Evolutionary conservation across 2,888 invertebrate genomes (phyloP).

Genomic region (Calameuta idolon): DNA sequence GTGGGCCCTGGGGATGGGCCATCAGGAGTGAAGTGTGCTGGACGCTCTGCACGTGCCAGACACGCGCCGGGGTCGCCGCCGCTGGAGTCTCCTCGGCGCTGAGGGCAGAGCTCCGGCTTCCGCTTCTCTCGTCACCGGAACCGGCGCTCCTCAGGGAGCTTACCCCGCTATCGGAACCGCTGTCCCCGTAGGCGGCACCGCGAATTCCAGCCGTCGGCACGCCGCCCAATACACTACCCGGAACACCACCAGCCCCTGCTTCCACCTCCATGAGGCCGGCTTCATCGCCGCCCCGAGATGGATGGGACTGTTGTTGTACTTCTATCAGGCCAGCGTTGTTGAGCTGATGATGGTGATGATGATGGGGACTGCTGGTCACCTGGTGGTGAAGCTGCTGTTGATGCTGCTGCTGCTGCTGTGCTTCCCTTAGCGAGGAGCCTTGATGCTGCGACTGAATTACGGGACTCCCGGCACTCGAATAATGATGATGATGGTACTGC

Average conservation of each 20-base stretch:
- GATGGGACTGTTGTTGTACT: constrained; percentile 45
- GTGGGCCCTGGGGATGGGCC: constrained; percentile 69
- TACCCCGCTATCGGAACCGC: constrained; percentile 77
- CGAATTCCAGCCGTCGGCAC: constrained; percentile 67
- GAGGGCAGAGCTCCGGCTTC: constrained; percentile 80
- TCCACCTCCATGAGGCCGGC: constrained; percentile 60
- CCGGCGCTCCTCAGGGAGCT: constrained; percentile 80
- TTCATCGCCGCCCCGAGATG: constrained; percentile 58
- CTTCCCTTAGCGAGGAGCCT: no score
- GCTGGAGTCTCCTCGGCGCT: constrained; percentile 78
- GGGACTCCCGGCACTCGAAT: constrained; percentile 30
- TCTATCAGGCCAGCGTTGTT: constrained; percentile 41
- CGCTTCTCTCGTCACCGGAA: constrained; percentile 81
- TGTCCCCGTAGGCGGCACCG: constrained; percentile 68
- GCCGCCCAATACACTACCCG: constrained; percentile 32
- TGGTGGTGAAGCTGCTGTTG: constrained; percentile 45
- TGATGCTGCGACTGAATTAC: constrained; percentile 29
- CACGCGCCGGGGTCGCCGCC: constrained; percentile 57
- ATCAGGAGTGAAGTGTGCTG: constrained; percentile 74
- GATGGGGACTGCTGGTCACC: constrained; percentile 27
- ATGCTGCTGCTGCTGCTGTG: constrained; percentile 22
- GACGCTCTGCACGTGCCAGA: constrained; percentile 73
- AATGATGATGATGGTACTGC: constrained; percentile 30
- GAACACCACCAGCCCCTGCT: constrained; percentile 54
- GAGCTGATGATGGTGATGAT: constrained; percentile 34